phyloP scores from a whole-genome alignment of 2,113 vertebrate species.

The Clarias gariepinus region DNA sequence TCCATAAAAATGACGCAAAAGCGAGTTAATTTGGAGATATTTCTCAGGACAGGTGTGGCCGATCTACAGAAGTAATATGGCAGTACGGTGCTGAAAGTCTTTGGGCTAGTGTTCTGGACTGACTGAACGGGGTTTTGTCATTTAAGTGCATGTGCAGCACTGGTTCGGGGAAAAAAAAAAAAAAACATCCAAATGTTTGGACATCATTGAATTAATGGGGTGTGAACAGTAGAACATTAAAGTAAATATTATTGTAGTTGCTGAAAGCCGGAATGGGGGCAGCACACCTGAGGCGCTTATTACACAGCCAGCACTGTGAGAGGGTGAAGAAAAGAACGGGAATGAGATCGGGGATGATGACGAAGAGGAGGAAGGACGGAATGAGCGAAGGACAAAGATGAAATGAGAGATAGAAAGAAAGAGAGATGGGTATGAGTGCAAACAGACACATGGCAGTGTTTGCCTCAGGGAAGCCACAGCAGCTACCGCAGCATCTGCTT shows the following conservation, averaged over 20 bases:
- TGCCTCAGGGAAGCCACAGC: constrained; percentile 15
- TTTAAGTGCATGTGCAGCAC: constrained; percentile 26
- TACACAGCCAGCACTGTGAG: constrained; percentile 24
- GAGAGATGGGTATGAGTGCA: constrained; percentile 8
- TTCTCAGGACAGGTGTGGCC: constrained; percentile 10
- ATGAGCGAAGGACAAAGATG: not conserved
- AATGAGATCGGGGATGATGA: not conserved
- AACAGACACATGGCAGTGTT: constrained; percentile 28
- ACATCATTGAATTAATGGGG: constrained; percentile 43
- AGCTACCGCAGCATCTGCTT: constrained; percentile 21
- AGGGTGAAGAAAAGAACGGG: not conserved
- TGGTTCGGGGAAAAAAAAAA: not conserved
- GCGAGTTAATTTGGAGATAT: not conserved
- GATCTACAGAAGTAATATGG: constrained; percentile 23
- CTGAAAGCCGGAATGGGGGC: constrained; percentile 14
- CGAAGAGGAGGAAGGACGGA: not conserved
- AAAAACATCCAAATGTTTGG: constrained; percentile 33
- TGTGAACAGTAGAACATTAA: constrained; percentile 40
- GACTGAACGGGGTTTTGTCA: constrained; percentile 7
- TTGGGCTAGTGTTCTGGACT: constrained; percentile 30
- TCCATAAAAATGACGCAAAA: not conserved
- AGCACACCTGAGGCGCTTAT: constrained; percentile 36
- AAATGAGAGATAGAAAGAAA: not conserved
- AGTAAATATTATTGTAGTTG: constrained; percentile 30
- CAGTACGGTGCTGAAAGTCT: constrained; percentile 48